Evolutionary conservation across 2,888 invertebrate species (phyloP).

Genomic region (Aelia acuminata): DNA sequence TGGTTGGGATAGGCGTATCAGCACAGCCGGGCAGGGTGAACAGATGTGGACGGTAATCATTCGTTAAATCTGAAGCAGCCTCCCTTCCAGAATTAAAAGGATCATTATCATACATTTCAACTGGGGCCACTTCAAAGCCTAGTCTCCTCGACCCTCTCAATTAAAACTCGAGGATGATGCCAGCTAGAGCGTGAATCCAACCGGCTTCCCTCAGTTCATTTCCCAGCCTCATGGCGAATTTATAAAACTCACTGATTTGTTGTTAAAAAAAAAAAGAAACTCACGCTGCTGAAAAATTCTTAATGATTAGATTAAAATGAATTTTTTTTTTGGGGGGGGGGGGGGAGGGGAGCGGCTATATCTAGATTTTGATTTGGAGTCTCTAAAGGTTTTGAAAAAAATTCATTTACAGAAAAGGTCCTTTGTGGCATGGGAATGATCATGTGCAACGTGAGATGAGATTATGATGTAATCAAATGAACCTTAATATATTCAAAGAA

Average conservation of each 20-base stretch:
- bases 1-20: slow-evolving; percentile 8
- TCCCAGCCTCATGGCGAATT: neutral
- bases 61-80: slow-evolving; percentile 39
- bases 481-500: too few species aligned
- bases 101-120: slow-evolving; percentile 34
- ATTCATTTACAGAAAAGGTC: too few species aligned
- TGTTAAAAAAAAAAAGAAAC: neutral
- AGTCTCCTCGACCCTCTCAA: neutral
- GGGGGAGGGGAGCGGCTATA: too few species aligned
- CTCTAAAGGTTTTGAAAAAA: too few species aligned
- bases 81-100: slow-evolving; percentile 35
- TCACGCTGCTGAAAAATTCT: neutral
- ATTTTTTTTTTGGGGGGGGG: too few species aligned
- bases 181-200: slow-evolving; percentile 17
- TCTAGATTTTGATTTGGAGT: too few species aligned
- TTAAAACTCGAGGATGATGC: slow-evolving; percentile 11
- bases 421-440: too few species aligned
- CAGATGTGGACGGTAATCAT: slow-evolving; percentile 44
- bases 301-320: too few species aligned
- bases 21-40: neutral
- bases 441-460: too few species aligned
- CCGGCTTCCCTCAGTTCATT: neutral
- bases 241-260: neutral
- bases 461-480: too few species aligned
- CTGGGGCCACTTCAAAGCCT: slow-evolving; percentile 7